These are phyloP conservation scores for Drosophila niveifrons DNA, from an alignment of 2,888 invertebrate genomes.

Conservation along the genomic window DNA sequence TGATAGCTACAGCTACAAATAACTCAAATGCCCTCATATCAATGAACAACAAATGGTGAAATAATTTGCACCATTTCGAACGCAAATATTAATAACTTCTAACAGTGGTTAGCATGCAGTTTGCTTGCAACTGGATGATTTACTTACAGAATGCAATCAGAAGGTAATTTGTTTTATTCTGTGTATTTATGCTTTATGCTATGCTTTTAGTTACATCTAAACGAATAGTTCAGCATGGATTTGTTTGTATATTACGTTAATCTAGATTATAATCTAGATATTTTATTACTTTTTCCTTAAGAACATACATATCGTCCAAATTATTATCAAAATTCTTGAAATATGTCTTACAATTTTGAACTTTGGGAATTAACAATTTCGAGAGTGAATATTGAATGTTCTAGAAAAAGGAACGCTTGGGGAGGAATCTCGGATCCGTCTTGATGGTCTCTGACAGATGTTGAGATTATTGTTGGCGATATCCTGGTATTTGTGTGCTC, in stretches of 20 bases:
- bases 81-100: too few relatives aligned
- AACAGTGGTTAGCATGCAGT: neutral
- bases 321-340: slow-evolving; percentile 18
- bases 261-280: slow-evolving; percentile 48
- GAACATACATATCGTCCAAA: slow-evolving; percentile 19
- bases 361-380: slow-evolving; percentile 9
- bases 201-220: slow-evolving; percentile 51
- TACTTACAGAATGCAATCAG: slow-evolving; percentile 13
- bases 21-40: too few relatives aligned
- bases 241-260: slow-evolving; percentile 25
- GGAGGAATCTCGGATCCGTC: neutral
- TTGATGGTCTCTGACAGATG: neutral
- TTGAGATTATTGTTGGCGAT: neutral
- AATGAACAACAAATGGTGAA: neutral
- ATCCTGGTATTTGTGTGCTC: neutral
- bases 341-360: slow-evolving; percentile 13
- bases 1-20: too few relatives aligned
- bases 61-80: too few relatives aligned
- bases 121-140: neutral
- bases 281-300: slow-evolving; percentile 35
- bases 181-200: slow-evolving; percentile 12
- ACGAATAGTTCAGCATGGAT: slow-evolving; percentile 56
- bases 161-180: slow-evolving; percentile 29
- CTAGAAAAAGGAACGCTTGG: slow-evolving; percentile 1
- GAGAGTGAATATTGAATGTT: neutral